Evolutionary conservation across 2,113 vertebrate species (phyloP), one percentile per base, ranked within the genome.

Genomic region (Mionectes macconnelli): DNA sequence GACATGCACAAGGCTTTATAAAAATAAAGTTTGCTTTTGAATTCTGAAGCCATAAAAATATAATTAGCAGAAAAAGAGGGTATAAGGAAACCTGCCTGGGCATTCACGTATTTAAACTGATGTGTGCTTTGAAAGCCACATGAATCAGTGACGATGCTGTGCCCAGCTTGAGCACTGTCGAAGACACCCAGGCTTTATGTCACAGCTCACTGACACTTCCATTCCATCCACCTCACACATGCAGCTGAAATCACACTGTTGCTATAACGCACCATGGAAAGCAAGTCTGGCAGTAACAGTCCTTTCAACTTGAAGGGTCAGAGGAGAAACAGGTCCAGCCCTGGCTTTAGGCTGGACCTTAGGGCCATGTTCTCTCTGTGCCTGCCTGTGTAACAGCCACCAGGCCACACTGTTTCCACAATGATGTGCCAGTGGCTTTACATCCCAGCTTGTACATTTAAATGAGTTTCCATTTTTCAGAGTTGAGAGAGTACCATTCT

Each of bases 251-350:
- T 17, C 49, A 47, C 18, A 2, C 0, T 4, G 22, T 18, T 24
- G 78, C 49, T 63, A 2, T 10, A 20, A 53, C 0, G 10, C 49
- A 44, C 49, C 14, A 7, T 1, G 49, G 52, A 27, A 50, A 66
- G 7, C 0, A 0, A n/a, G 37, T 28, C 73, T 47, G 30, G 12
- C 60, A 56, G 55, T 13, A 37, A 9, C 0, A 0, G 16, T 6
- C 19, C 63, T 27, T 49, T 40, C 49, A 53, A 49, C 14, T 16
- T 12, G 18, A 37, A 21, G 45, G 30, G 30, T 8, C 42, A 28
- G 22, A 25, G 56, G 18, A 85, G 15, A 16, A 69, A 10, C 10
- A 53, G 33, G 8, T 13, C 56, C 40, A 60, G 47, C 28, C 15
- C 5, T 5, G 23, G 40, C 13, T 52, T 25, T 8, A 28, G 56